A percentile compares a stretch with the other conserved stretches of the same genome.
These are phyloP conservation scores for Drosophila rufa DNA, from an alignment of 1,140 invertebrate genomes.

Conservation along the genomic window DNA sequence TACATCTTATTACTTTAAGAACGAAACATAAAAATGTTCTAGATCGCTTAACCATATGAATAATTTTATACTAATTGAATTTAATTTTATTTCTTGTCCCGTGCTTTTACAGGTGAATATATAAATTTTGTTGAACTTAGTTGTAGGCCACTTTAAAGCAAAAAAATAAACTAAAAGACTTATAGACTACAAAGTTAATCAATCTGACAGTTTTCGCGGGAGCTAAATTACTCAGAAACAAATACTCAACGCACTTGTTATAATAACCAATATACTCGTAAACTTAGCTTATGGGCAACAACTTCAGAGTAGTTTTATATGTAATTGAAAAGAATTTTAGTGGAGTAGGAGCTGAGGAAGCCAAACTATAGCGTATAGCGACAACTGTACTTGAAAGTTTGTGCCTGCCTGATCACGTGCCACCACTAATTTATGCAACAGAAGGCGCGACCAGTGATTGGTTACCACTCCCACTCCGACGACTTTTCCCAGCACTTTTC, in stretches of 20 bases:
- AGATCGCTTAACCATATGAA: too few species aligned
- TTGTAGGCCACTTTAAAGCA: neutral
- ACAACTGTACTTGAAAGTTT: slow-evolving; percentile 74
- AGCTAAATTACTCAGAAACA: slow-evolving; percentile 48
- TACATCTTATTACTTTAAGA: neutral
- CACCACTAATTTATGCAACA: slow-evolving; percentile 79
- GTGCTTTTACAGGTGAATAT: neutral
- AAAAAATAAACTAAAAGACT: slow-evolving; percentile 19
- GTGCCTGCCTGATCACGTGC: slow-evolving; percentile 61
- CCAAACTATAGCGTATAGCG: slow-evolving; percentile 43
- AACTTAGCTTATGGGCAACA: slow-evolving; percentile 38
- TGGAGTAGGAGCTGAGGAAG: neutral
- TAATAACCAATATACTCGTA: slow-evolving; percentile 19
- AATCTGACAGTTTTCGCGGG: slow-evolving; percentile 11
- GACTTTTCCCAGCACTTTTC: neutral
- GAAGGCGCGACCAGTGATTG: slow-evolving; percentile 77
- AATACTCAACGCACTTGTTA: slow-evolving; percentile 29
- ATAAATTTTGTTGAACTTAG: neutral
- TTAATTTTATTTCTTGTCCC: neutral
- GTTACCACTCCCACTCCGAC: slow-evolving; percentile 21
- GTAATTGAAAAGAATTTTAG: slow-evolving; percentile 59
- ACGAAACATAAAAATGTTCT: neutral
- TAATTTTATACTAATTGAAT: neutral
- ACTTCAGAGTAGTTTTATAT: slow-evolving; percentile 39
- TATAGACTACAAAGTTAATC: slow-evolving; percentile 5